Evolutionary conservation across 2,797 vertebrate genomes (phyloP).

Genomic region (Enteromius paludinosus): DNA sequence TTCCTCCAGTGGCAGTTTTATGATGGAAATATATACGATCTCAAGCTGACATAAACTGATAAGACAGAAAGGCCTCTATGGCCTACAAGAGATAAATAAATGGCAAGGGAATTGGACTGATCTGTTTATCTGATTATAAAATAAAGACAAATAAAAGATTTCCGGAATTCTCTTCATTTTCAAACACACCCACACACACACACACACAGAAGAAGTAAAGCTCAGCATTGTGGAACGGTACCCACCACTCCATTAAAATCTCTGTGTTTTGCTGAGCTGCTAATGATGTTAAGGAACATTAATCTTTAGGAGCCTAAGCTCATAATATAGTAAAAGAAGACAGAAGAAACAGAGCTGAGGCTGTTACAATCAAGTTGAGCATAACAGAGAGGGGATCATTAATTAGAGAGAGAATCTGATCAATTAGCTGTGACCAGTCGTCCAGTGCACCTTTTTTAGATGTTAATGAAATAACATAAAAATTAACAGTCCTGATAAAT

Average conservation of each 20-base stretch:
- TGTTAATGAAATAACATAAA: conserved; percentile 73
- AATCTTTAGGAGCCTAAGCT: conserved; percentile 79
- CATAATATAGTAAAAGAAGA: conserved; percentile 64
- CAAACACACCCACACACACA: background rate
- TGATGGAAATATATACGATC: conserved; percentile 20
- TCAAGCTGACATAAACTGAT: conserved; percentile 24
- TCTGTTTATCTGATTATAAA: conserved; percentile 34
- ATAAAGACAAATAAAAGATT: conserved; percentile 27
- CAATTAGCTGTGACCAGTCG: conserved; percentile 75
- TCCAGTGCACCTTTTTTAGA: conserved; percentile 64
- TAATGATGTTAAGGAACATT: conserved; percentile 77
- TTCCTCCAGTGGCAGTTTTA: conserved; percentile 24
- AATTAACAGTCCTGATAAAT: conserved; percentile 55
- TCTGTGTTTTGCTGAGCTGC: conserved; percentile 69
- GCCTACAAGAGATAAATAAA: conserved; percentile 17
- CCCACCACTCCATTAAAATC: conserved; percentile 68
- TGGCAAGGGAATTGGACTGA: conserved; percentile 37
- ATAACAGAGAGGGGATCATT: conserved; percentile 71
- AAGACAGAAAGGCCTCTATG: conserved; percentile 33
- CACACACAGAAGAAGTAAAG: background rate
- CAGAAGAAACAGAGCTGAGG: conserved; percentile 65
- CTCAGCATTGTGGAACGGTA: conserved; percentile 75
- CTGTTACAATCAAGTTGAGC: conserved; percentile 68
- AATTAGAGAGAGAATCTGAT: conserved; percentile 68
- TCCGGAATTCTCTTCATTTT: background rate